Percentiles rank a stretch among this genome's conserved stretches.
Conservation (phyloP, 2,113 vertebrate genomes). For the Chrysemys picta region DNA sequence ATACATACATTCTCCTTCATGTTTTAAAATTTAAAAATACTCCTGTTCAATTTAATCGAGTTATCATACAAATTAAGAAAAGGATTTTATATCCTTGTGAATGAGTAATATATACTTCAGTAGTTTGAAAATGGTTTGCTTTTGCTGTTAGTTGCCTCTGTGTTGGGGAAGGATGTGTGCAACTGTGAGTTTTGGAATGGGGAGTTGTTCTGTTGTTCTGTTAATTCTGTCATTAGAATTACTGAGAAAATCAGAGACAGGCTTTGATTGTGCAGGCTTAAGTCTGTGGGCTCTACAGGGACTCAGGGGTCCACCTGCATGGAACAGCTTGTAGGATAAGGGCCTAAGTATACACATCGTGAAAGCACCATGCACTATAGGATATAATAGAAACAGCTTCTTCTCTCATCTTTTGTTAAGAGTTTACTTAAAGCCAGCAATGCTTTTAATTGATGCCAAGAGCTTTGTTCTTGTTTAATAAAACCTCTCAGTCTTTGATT, state of each 20-base stretch:
- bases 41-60: background rate
- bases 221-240: background rate
- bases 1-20: background rate
- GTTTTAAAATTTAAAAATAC: background rate
- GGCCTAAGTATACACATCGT: background rate
- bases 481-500: slow-evolving; percentile 53
- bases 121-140: background rate
- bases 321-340: background rate
- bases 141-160: background rate
- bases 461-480: slow-evolving; percentile 46
- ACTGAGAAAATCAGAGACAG: background rate
- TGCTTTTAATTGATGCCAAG: slow-evolving; percentile 61
- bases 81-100: background rate
- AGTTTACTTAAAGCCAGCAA: slow-evolving; percentile 50
- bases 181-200: background rate
- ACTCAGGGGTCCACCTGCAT: background rate
- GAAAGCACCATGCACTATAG: slow-evolving; percentile 30
- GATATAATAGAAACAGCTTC: slow-evolving; percentile 45
- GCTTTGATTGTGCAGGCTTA: rapidly evolving
- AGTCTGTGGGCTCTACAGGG: rapidly evolving
- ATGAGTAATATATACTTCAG: background rate
- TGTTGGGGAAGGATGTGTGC: background rate
- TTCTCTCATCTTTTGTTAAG: slow-evolving; percentile 54
- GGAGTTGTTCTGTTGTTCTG: background rate
- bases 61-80: slow-evolving; percentile 1